Evolutionary conservation across 1,140 invertebrate species (phyloP).

Genomic region (Drepana arcuata): DNA sequence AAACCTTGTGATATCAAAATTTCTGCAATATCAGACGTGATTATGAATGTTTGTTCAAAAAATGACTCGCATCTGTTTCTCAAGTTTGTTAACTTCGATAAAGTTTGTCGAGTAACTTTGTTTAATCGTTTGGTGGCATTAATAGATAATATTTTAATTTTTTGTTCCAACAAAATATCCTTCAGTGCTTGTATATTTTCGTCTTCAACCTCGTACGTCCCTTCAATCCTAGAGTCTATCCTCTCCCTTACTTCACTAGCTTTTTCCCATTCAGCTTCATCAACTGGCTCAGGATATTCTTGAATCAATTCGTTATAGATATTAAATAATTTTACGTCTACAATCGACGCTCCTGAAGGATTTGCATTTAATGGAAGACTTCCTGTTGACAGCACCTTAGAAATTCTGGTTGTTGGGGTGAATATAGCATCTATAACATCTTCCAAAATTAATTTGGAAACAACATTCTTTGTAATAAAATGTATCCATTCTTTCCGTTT

Average conservation of each 20-base stretch:
- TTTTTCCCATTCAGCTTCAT: slow-evolving; percentile 62
- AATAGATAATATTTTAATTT: slow-evolving; percentile 59
- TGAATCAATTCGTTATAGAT: slow-evolving; percentile 40
- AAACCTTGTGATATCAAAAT: slow-evolving; percentile 69
- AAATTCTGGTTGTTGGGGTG: slow-evolving; percentile 8
- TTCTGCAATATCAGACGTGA: slow-evolving; percentile 70
- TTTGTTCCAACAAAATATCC: slow-evolving; percentile 42
- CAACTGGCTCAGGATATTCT: slow-evolving; percentile 56
- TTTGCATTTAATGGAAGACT: slow-evolving; percentile 45
- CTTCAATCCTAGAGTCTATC: slow-evolving; percentile 55
- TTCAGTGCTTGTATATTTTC: slow-evolving; percentile 52
- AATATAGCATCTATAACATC: slow-evolving; percentile 34
- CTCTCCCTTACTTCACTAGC: slow-evolving; percentile 50
- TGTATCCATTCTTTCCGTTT: slow-evolving; percentile 35
- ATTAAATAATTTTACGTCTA: slow-evolving; percentile 41
- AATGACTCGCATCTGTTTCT: slow-evolving; percentile 61
- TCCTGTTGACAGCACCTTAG: slow-evolving; percentile 17
- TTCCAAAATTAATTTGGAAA: slow-evolving; percentile 39
- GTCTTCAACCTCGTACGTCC: slow-evolving; percentile 51
- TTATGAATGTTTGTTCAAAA: slow-evolving; percentile 71
- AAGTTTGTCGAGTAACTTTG: slow-evolving; percentile 42
- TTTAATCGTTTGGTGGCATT: slow-evolving; percentile 37
- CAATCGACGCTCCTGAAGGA: slow-evolving; percentile 31
- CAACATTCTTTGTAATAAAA: slow-evolving; percentile 34
- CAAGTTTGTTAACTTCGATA: slow-evolving; percentile 39